Evolutionary conservation across 2,113 vertebrate species (phyloP), one percentile per base, ranked within the genome.

Genomic region (Nanorana parkeri): DNA sequence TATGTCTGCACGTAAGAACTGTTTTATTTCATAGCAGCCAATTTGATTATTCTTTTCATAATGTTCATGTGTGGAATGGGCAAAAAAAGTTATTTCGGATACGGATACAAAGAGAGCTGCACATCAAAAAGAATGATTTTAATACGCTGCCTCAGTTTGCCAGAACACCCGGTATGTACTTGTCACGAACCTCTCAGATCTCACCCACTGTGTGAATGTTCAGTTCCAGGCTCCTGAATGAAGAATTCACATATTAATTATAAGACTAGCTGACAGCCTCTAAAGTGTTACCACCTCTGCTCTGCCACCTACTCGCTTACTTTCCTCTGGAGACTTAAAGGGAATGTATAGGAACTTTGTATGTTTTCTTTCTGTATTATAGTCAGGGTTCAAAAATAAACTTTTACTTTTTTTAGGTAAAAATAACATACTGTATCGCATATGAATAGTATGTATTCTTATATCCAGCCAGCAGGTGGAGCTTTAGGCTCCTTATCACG

Each of bases 211-310:
- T 63, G 60, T 65, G 55, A 75, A 67, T 55, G 64, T 32, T 58
- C 52, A 78, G 55, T 56, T 56, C 58, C 28, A 68, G 23, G 55
- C 51, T 32, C 55, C 29, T 79, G 65, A 68, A 68, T 68, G 65
- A 56, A 20, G n/a, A 65, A 23, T 26, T 65, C 20, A 77, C 21
- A 77, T 23, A 47, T 63, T 79, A 79, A 79, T 79, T 79, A 68
- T 67, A 58, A 41, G 65, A 29, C 61, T 2, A 19, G 23, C 61
- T 78, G 77, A 78, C 64, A 78, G 77, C 77, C 15, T 60, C 17
- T 19, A 56, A 24, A 41, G 54, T 41, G 54, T 71, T 51, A 71
- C 65, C 55, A 28, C 41, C 28, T 21, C 78, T 51, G 68, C 67
- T 51, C 55, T 15, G 19, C 67, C 77, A 68, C 77, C 78, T 80